These are phyloP conservation scores for Hirtodrosophila confusa DNA, from an alignment of 2,888 invertebrate genomes.

Conservation along the genomic window DNA sequence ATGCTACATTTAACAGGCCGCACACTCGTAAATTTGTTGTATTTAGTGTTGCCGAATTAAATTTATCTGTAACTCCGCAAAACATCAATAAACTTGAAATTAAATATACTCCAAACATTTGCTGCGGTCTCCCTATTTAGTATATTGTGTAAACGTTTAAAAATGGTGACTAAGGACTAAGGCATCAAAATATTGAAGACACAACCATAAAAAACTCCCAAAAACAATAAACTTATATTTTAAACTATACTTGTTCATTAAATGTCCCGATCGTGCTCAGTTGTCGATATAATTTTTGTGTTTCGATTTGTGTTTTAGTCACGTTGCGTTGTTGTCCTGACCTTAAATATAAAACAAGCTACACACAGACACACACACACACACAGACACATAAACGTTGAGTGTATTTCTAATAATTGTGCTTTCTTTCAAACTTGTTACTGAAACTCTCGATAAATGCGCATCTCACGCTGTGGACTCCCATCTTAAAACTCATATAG, in stretches of 20 bases:
- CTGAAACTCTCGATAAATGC: conserved; percentile 18
- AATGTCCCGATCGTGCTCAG: conserved; percentile 68
- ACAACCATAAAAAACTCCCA: background rate
- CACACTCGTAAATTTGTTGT: no score
- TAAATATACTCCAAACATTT: no score
- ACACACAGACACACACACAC: conserved; percentile 20
- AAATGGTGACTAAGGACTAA: background rate
- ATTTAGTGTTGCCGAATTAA: no score
- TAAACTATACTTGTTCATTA: conserved; percentile 52
- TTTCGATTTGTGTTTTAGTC: conserved; percentile 48
- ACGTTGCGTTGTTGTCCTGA: conserved; percentile 52
- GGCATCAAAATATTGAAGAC: conserved; percentile 6
- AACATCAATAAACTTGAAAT: no score
- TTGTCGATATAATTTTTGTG: conserved; percentile 59
- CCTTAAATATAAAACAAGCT: conserved; percentile 22
- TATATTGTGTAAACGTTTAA: no score
- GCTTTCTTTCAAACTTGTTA: conserved; percentile 47
- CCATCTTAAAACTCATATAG: conserved; percentile 29
- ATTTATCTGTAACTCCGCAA: no score
- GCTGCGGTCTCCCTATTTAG: no score
- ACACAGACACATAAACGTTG: conserved; percentile 24
- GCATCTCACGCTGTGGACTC: conserved; percentile 37
- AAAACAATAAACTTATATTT: conserved; percentile 7
- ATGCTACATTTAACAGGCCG: no score
- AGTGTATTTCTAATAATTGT: conserved; percentile 59